Evolutionary conservation across 2,888 invertebrate genomes (phyloP), one percentile per base, ranked within the genome.

Genomic region (Pyralis farinalis): DNA sequence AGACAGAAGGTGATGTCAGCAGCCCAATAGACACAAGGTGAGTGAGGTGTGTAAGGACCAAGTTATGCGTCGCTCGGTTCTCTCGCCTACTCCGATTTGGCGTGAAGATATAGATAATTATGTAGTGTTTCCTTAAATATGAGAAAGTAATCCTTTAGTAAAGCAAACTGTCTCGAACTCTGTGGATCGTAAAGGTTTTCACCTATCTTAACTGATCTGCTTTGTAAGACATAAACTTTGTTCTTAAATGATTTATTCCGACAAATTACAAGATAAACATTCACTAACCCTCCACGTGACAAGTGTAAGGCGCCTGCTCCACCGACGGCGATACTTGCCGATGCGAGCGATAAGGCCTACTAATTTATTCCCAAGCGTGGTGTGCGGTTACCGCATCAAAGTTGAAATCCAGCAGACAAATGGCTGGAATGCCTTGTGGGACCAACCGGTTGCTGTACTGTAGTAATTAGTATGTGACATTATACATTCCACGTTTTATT

Each of bases 311-410:
- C 16, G 16, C 16, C 16, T 51, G 51, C 51, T 47, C 46, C 55
- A 41, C 32, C 42, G 46, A 45, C 21, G 43, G 37, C 35, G 46
- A 53, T 49, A 48, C 48, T 16, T 4, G 46, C 40, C 30, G 12
- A 43, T 27, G 10, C 25, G 47, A 42, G 42, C 51, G 51, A 56
- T 58, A 55, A 52, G 25, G 33, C 36, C 37, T 44, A 29, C 55
- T 70, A 71, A 63, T 70, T 64, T 71, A 73, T 71, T 53, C 63
- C 53, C 50, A 39, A 57, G 48, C 42, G 12, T 39, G 71, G 74
- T 72, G 74, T 75, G 57, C 43, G 61, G 63, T 74, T 71, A 67
- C 71, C 40, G 21, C 30, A 46, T 46, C 51, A 54, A 56, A 60
- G 62, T 57, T 64, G 63, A 60, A 59, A 65, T 64, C 62, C 55